Percentiles rank a stretch among this genome's conserved stretches.
These are phyloP conservation scores for Simalia tracyae DNA, from an alignment of 2,797 vertebrate species.

Conservation along the genomic window DNA sequence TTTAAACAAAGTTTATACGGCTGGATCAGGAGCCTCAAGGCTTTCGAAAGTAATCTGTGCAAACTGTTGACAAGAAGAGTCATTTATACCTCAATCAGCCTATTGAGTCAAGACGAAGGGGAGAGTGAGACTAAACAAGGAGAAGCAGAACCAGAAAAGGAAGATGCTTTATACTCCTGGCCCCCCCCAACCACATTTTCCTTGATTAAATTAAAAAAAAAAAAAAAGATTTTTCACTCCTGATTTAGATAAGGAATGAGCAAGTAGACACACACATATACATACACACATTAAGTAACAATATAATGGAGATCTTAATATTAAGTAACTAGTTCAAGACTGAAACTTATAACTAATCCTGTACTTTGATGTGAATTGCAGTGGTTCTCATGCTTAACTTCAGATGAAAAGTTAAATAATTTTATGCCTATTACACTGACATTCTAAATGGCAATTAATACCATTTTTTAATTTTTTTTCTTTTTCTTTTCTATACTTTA, in stretches of 20 bases:
- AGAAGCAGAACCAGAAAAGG: not conserved
- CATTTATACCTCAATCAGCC: not conserved
- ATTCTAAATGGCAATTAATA: not conserved
- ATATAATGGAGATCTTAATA: not conserved
- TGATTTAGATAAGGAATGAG: not conserved
- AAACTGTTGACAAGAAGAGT: not conserved
- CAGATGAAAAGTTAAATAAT: not conserved
- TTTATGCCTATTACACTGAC: not conserved
- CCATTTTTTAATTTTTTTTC: not conserved
- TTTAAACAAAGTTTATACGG: not conserved
- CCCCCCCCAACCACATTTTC: too few relatives aligned
- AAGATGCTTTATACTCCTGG: not conserved
- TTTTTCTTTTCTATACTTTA: not conserved
- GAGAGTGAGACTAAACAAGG: not conserved
- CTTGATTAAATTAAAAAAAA: too few relatives aligned
- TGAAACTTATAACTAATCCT: not conserved
- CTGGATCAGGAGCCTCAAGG: too few relatives aligned
- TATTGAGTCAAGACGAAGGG: not conserved
- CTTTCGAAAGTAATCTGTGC: too few relatives aligned
- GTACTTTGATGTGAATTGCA: not conserved
- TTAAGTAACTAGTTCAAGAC: not conserved
- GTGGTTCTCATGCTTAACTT: not conserved
- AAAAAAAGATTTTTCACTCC: not conserved
- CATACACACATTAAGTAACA: not conserved
- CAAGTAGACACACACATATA: too few relatives aligned